These are phyloP conservation scores for Maccullochella peelii DNA, from an alignment of 2,113 vertebrate genomes.

Conservation along the genomic window DNA sequence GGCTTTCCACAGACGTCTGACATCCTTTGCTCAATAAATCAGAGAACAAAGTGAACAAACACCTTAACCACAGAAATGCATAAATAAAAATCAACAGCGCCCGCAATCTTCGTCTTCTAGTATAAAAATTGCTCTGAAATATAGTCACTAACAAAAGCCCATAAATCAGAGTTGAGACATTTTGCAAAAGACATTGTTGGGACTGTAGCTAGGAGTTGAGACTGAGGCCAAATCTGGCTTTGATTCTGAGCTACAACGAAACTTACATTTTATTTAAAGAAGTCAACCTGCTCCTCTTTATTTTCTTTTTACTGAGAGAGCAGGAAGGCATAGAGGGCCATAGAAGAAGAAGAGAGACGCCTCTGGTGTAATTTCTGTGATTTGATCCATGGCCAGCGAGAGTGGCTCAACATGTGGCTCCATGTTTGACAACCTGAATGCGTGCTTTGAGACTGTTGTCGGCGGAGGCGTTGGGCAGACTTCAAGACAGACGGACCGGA, in stretches of 20 bases:
- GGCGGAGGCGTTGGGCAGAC: slow-evolving; percentile 14
- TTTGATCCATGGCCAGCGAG: neutral
- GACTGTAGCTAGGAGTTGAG: neutral
- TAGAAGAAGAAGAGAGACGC: neutral
- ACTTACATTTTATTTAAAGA: slow-evolving; percentile 17
- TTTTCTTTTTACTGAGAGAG: slow-evolving; percentile 16
- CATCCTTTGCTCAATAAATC: neutral
- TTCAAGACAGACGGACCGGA: slow-evolving; percentile 31
- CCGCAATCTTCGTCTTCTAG: neutral
- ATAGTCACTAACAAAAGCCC: slow-evolving; percentile 13
- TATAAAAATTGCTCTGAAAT: neutral
- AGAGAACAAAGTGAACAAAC: slow-evolving; percentile 4
- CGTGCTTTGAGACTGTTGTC: slow-evolving; percentile 22
- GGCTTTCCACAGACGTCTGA: neutral
- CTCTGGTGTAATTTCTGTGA: neutral
- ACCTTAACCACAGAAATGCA: slow-evolving; percentile 28
- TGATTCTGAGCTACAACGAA: slow-evolving; percentile 6
- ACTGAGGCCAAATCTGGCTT: neutral
- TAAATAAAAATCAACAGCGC: neutral
- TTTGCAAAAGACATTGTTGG: neutral
- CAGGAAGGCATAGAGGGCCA: neutral
- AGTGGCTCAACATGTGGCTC: slow-evolving; percentile 38
- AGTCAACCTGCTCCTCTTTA: neutral
- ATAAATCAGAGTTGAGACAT: slow-evolving; percentile 8
- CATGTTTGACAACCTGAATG: slow-evolving; percentile 4